Evolutionary conservation across 2,888 invertebrate genomes (phyloP).

Genomic region (Nephrotoma guestfalica): DNA sequence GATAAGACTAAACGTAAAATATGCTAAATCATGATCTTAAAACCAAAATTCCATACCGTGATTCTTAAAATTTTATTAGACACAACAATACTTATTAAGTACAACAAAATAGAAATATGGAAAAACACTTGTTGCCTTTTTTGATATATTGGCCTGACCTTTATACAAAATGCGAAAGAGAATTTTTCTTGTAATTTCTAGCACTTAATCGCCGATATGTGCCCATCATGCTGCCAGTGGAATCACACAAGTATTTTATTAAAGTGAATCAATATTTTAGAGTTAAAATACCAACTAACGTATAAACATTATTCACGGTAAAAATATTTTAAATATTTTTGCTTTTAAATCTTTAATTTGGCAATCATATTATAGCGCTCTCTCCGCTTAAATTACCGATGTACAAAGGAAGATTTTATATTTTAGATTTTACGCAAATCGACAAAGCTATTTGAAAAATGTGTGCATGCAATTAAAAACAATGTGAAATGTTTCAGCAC

Average conservation of each 20-base stretch:
- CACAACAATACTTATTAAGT: too few species aligned
- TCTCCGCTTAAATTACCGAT: neutral
- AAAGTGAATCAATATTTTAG: neutral
- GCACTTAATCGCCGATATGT: neutral
- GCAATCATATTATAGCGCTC: neutral
- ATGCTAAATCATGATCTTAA: too few species aligned
- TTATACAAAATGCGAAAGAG: too few species aligned
- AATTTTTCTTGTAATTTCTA: neutral
- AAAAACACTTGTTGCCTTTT: too few species aligned
- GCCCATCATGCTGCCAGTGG: too few species aligned
- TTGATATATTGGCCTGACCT: too few species aligned
- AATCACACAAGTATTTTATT: neutral
- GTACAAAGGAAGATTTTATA: neutral
- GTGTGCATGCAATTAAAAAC: neutral
- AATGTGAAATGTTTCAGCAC: neutral
- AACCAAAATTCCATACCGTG: too few species aligned
- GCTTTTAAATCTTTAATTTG: neutral
- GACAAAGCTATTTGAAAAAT: neutral
- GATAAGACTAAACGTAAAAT: too few species aligned
- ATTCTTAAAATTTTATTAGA: too few species aligned
- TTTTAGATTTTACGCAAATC: neutral
- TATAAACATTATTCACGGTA: neutral
- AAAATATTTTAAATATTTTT: neutral
- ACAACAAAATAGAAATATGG: too few species aligned
- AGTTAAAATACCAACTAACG: neutral